A percentile compares a stretch with the other conserved stretches of the same genome.
These are phyloP conservation scores for Lycocorax pyrrhopterus DNA, from an alignment of 2,113 vertebrate species.

Conservation along the genomic window DNA sequence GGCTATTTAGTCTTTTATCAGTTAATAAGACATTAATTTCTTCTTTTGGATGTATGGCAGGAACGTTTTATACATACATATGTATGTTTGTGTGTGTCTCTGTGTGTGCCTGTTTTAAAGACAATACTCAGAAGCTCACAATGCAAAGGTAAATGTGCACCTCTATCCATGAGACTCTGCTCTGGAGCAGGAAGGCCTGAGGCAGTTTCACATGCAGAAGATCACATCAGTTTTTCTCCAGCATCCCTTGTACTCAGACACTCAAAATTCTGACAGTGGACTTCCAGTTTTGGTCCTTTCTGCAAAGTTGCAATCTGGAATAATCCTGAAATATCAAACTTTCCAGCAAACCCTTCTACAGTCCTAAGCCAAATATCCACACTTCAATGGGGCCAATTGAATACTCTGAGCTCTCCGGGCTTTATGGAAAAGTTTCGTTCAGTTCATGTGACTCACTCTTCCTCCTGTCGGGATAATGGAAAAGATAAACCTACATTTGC, in stretches of 20 bases:
- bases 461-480: not conserved
- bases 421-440: not conserved
- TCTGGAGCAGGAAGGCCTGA: not conserved
- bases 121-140: not conserved
- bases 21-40: not conserved
- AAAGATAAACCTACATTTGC: not conserved
- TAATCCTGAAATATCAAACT: not conserved
- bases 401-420: not conserved
- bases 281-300: not conserved
- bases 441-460: not conserved
- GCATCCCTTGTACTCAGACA: not conserved
- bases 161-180: not conserved
- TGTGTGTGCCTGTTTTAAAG: not conserved
- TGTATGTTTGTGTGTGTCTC: not conserved
- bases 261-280: not conserved
- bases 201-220: not conserved
- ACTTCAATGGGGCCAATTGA: fast-evolving
- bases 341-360: not conserved
- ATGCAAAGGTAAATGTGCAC: not conserved
- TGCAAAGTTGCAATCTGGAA: not conserved
- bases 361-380: not conserved
- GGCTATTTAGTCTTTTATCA: not conserved
- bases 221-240: not conserved
- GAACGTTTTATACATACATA: not conserved
- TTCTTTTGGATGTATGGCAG: not conserved